These are phyloP conservation scores for Hylomyscus alleni DNA, from an alignment of 2,797 vertebrate genomes.

Conservation along the genomic window DNA sequence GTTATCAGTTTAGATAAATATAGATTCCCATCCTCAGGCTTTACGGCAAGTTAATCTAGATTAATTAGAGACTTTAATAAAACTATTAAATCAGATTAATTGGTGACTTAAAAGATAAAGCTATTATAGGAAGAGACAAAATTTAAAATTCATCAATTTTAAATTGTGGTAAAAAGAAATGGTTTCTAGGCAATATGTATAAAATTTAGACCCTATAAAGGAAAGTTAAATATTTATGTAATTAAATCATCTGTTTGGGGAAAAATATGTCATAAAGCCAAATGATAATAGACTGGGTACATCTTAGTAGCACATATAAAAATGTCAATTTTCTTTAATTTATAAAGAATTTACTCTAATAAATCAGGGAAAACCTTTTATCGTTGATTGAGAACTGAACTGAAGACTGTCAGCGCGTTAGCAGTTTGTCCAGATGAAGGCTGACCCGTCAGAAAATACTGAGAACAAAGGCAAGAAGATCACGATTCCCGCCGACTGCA, in stretches of 20 bases:
- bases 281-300: neutral
- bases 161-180: slow-evolving; percentile 56
- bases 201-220: slow-evolving; percentile 48
- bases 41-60: slow-evolving; percentile 47
- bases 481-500: rapidly evolving
- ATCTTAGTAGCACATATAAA: slow-evolving; percentile 21
- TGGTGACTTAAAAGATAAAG: slow-evolving; percentile 25
- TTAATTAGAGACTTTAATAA: slow-evolving; percentile 55
- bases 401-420: neutral
- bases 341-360: slow-evolving; percentile 21
- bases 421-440: neutral
- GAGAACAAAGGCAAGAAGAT: neutral
- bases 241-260: slow-evolving; percentile 33
- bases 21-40: neutral
- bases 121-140: slow-evolving; percentile 55
- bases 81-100: slow-evolving; percentile 66
- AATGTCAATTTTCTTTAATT: neutral
- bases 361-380: neutral
- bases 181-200: slow-evolving; percentile 35
- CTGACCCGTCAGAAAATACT: neutral
- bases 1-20: slow-evolving; percentile 40
- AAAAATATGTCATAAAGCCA: slow-evolving; percentile 7
- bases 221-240: slow-evolving; percentile 56
- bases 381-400: slow-evolving; percentile 19
- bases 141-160: slow-evolving; percentile 58